Base-by-base conservation (phyloP, 2,888 invertebrate genomes). In the Drosophila neutralis region DNA sequence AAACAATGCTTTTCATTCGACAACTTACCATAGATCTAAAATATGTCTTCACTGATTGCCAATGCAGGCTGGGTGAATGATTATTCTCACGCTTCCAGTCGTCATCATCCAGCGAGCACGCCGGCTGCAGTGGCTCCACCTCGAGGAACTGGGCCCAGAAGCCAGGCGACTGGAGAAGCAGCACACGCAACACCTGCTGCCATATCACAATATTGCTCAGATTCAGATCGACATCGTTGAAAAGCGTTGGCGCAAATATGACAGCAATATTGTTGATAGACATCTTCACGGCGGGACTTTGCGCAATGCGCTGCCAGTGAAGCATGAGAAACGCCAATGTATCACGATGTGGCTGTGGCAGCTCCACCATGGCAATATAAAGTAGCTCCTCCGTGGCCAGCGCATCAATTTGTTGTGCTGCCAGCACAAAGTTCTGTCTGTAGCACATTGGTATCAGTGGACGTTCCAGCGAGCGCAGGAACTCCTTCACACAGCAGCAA, bases 231-330 rank as follows among this genome's bases (percentile, higher is more conserved):
- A 82, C 52, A 52, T 85, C 83, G 10, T 88, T 83, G 7, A 85
- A 85, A 11, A 85, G 54, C 0, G 89, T 89, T 27, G 85, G 85
- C 0, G 85, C 88, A 38, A 89, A 87, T 2, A 89, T 69, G 5
- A 85, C 78, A 7, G 85, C 88, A 4, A 85, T 80, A 7, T 85
- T 85, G 21, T 54, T 79, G 13, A 78, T 58, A 8, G 85, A 73
- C 85, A 85, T 85, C 58, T 83, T 80, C 1, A 74, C 83, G 4
- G 63, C 48, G 2, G 85, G 89, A 57, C 86, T 82, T 8, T 82
- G 71, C 0, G 85, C 85, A 42, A 85, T 73, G 11, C 85, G 82
- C n/a, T 85, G 88, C 90, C 88, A 85, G 59, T 85, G 85, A 4
- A 89, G 78, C 72, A 85, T 82, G 3, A 85, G 83, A 49, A 78